Conservation (phyloP, 2,797 vertebrate species). For the Pseudomugil gertrudae region DNA sequence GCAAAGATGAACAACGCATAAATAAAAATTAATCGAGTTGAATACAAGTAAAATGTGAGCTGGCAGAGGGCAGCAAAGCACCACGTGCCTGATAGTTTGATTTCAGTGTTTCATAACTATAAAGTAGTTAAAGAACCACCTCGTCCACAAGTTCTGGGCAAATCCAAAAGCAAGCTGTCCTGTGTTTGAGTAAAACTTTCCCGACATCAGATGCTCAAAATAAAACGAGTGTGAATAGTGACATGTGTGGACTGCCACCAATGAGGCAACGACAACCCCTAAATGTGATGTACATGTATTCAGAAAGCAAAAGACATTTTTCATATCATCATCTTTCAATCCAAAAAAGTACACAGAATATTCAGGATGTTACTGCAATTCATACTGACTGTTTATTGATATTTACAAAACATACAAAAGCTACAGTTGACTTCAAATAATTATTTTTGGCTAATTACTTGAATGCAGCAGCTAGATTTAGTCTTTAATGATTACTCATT, state of each 20-base stretch:
- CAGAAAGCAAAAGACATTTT: not conserved
- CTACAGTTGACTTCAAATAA: constrained; percentile 13
- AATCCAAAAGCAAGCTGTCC: constrained; percentile 10
- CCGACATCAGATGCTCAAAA: not conserved
- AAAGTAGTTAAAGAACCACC: not conserved
- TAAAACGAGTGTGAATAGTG: not conserved
- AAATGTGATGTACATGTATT: constrained; percentile 1
- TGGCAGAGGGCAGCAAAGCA: constrained; percentile 75
- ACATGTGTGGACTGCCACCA: not conserved
- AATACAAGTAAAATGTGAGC: constrained; percentile 10
- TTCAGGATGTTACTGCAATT: constrained; percentile 12
- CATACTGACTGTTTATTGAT: constrained; percentile 41
- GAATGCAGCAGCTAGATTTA: constrained; percentile 17
- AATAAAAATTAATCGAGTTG: constrained; percentile 6
- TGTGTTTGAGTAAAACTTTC: not conserved
- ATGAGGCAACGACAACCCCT: not conserved
- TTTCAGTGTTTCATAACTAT: constrained; percentile 1
- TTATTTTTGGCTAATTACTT: constrained; percentile 21
- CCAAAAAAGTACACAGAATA: constrained; percentile 1
- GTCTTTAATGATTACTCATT: constrained; percentile 21
- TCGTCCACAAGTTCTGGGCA: constrained; percentile 8
- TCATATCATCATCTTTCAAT: constrained; percentile 11
- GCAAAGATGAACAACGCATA: not conserved
- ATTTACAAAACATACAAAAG: constrained; percentile 61
- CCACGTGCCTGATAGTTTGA: constrained; percentile 23